Evolutionary conservation across 2,797 vertebrate genomes (phyloP).

Genomic region (Lerista edwardsae): DNA sequence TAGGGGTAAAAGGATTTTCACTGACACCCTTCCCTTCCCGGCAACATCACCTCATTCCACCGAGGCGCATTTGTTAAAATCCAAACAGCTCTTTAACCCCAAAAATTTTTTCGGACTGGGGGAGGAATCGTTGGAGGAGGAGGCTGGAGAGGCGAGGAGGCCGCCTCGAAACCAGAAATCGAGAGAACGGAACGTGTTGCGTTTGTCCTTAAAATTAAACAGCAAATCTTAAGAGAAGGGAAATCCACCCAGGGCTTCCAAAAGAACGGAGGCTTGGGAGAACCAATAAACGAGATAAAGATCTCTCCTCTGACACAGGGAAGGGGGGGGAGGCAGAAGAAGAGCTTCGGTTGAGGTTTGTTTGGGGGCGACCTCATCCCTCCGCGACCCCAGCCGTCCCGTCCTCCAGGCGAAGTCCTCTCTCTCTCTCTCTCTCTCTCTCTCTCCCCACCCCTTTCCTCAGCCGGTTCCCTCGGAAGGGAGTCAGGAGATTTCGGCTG

Average conservation of each 20-base stretch:
- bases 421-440: too few species aligned
- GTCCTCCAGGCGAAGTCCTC: too few species aligned
- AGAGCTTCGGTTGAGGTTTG: too few species aligned
- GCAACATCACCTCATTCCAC: not conserved
- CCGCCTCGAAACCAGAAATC: not conserved
- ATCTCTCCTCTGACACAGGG: not conserved
- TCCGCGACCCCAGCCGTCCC: not conserved
- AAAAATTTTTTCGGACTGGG: not conserved
- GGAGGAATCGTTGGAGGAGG: too few species aligned
- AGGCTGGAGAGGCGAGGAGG: not conserved
- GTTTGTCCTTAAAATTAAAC: not conserved
- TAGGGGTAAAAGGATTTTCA: too few species aligned
- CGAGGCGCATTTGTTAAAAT: not conserved
- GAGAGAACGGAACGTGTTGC: not conserved
- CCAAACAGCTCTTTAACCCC: not conserved
- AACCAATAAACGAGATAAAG: not conserved
- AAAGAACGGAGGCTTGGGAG: not conserved
- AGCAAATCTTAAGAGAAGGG: not conserved
- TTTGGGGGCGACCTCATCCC: not conserved
- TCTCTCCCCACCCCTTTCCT: not conserved
- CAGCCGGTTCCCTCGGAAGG: not conserved
- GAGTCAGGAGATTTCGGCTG: not conserved
- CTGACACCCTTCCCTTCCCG: too few species aligned
- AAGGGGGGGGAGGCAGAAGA: too few species aligned
- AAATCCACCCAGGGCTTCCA: not conserved